These are phyloP conservation scores for Tetrao urogallus DNA, from an alignment of 2,113 vertebrate genomes.

Conservation along the genomic window DNA sequence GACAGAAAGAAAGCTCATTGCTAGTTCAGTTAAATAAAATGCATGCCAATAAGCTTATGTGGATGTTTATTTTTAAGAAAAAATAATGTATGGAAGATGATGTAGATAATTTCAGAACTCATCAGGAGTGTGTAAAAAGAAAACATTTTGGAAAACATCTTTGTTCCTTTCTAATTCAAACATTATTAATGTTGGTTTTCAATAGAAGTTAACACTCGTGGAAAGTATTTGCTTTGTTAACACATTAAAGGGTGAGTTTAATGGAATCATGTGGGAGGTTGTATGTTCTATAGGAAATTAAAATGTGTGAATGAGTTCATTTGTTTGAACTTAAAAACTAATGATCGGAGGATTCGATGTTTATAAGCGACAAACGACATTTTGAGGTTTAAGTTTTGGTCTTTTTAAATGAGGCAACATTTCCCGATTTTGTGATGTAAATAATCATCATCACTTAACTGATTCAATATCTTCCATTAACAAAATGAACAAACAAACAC, in stretches of 20 bases:
- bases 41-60: neutral
- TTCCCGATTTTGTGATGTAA: neutral
- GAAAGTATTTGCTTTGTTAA: conserved; percentile 1
- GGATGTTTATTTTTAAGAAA: neutral
- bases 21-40: neutral
- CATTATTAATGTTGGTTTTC: neutral
- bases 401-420: neutral
- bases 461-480: neutral
- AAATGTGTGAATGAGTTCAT: neutral
- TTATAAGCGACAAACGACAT: neutral
- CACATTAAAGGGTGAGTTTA: neutral
- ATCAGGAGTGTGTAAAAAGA: neutral
- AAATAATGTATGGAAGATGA: neutral
- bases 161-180: neutral
- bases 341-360: neutral
- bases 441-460: neutral
- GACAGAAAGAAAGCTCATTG: neutral
- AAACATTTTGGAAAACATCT: neutral
- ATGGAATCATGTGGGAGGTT: neutral
- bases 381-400: neutral
- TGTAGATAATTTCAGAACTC: neutral
- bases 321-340: neutral
- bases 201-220: neutral
- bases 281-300: neutral
- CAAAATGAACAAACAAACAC: neutral